Base-by-base conservation (phyloP, 2,797 vertebrate species). In the Rhinophrynus dorsalis region DNA sequence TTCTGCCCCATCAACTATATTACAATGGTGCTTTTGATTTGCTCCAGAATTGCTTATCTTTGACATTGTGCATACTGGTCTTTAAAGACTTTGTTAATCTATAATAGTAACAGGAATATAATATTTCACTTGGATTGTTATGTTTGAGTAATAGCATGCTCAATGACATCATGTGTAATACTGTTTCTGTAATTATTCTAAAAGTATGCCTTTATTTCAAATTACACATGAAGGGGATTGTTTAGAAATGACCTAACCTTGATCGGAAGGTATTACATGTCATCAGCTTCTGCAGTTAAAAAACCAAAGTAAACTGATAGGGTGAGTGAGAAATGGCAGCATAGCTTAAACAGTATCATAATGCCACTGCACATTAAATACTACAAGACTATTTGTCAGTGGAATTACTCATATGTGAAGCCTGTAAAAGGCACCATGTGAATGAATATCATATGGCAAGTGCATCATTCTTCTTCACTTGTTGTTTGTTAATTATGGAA, bases 351-450 rank as follows among this genome's bases (percentile, higher is more conserved):
- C 40, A 60, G 37, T 48, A 73, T 38, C 58, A 37, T 38, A 64
- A 68, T 50, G 69, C 26, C 11, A 61, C 13, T 57, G 20, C 15
- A 75, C 64, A 27, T 54, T 73, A n/a, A 1, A 32, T 68, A 15
- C 15, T 77, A 33, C 2, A 57, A 70, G 20, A 2, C 5, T 42
- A n/a, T 29, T 67, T 78, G 80, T 80, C 64, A 44, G 26, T 74
- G 40, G 27, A 75, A 74, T 69, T 15, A 6, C 3, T 47, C 24
- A 54, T 52, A 68, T n/a, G 51, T 67, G 79, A 40, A 35, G 63
- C 17, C 26, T 75, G 64, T 74, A 6, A 13, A 29, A 74, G 23
- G 23, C 10, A 74, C 32, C 52, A 7, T 68, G 67, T 23, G 17
- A 40, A 67, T 67, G 71, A 20, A 45, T 76, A 61, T 67, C 67